Evolutionary conservation across 92 coral and sea anemone genomes (phyloP), one percentile per base, ranked within the genome.

Genomic region (Umimayanthus chanpuru): DNA sequence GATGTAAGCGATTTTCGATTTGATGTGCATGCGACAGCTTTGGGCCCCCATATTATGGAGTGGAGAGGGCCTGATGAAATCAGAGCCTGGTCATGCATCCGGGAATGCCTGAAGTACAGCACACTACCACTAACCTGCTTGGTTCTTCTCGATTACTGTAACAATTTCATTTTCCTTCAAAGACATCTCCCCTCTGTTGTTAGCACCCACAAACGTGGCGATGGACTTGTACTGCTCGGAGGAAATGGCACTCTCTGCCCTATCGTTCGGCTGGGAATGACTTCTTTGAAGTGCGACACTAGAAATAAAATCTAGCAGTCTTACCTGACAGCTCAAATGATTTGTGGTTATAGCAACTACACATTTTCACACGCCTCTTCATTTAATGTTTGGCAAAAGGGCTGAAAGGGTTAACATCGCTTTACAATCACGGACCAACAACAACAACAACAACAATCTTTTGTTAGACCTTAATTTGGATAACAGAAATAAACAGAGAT

Each of bases 131-230:
- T 71, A 39, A 97, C 99, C 99, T 77, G 99, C 94, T 82, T 89
- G 95, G 39, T 95, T 97, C 80, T 97, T 97, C 88, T 97, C 99
- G 82, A 97, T 97, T n/a, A 97, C 98, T 47, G 95, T 97, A 29
- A 97, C 93, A 30, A 92, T 75, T 76, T 97, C 97, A 53, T 92
- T 91, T 64, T 94, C 95, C 20, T 70, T 86, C 43, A 97, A 80
- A 80, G 71, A 90, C 91, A 97, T 93, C 81, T 97, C 99, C 16
- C 99, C 99, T 38, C 94, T 92, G 58, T 94, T 47, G 38, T 94
- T 91, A 47, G 83, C 67, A 21, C 92, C 98, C 43, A 56, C 85
- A 90, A 96, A 97, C 61, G 81, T 85, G 0, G 99, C 97, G 66
- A 93, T 85, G 20, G 98, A 79, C n/a, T 92, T 92, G 89, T 93